phyloP scores from a whole-genome alignment of 2,797 vertebrate genomes.

The Chelmon rostratus region DNA sequence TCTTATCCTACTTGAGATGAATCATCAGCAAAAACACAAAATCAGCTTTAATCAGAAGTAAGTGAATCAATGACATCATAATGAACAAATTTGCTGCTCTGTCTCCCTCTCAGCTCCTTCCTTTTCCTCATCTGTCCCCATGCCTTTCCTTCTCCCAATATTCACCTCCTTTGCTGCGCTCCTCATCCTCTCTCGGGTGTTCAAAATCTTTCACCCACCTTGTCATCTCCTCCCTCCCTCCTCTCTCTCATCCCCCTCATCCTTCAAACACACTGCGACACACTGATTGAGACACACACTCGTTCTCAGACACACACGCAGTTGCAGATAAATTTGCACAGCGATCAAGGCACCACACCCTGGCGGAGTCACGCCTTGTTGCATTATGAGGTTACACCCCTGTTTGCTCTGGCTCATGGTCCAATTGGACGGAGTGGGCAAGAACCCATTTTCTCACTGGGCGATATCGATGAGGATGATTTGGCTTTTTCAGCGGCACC shows the following conservation, averaged over 20 bases:
- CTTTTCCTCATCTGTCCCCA: not conserved
- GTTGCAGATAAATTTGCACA: slow-evolving; percentile 54
- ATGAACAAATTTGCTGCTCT: not conserved
- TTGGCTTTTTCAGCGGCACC: slow-evolving; percentile 45
- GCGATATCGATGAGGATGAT: slow-evolving; percentile 61
- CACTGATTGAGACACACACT: slow-evolving; percentile 7
- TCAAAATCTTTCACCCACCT: slow-evolving; percentile 6
- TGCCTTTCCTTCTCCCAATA: not conserved
- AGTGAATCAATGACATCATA: not conserved
- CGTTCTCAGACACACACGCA: not conserved
- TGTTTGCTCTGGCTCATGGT: slow-evolving; percentile 78
- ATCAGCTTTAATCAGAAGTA: not conserved
- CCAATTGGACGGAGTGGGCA: slow-evolving; percentile 56
- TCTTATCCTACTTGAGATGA: not conserved
- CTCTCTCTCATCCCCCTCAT: slow-evolving; percentile 11
- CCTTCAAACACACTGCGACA: slow-evolving; percentile 17
- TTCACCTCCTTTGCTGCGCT: not conserved
- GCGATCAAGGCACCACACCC: slow-evolving; percentile 63
- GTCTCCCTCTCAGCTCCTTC: not conserved
- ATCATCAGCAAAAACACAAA: not conserved
- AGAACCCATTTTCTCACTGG: slow-evolving; percentile 58
- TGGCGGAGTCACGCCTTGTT: slow-evolving; percentile 65
- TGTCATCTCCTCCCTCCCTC: slow-evolving; percentile 1
- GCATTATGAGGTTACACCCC: slow-evolving; percentile 68
- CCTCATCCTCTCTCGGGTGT: not conserved